Evolutionary conservation across 2,888 invertebrate species (phyloP), one percentile per base, ranked within the genome.

Genomic region (Pseudococcus viburni): DNA sequence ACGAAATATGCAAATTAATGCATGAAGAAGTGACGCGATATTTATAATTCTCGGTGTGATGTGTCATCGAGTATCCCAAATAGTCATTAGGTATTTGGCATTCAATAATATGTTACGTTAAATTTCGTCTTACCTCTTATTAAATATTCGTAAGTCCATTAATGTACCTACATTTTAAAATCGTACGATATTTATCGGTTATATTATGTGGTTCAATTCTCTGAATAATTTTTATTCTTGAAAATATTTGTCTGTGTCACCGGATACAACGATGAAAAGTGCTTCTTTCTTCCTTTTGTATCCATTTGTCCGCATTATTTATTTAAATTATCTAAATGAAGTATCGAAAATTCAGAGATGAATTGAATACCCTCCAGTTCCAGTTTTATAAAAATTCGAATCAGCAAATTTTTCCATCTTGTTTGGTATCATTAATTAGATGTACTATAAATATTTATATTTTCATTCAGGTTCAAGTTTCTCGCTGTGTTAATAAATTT

Each of bases 51-150:
- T 12, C 5, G 12, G 1, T n/a, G n/a, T 17, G 15, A 59, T 59
- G n/a, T 59, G 59, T 59, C 59, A 59, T 46, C 46, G 46, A 59
- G 15, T 59, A 59, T 59, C 59, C n/a, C 59, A 59, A n/a, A 33
- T n/a, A n/a, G 17, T 59, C 59, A 33, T 59, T n/a, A n/a, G 17
- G 17, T 59, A 11, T n/a, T 46, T 46, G 9, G 7, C 12, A 46
- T 46, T 46, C 46, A 12, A 46, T 46, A 46, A 46, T 46, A 9
- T 33, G 3, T 33, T 33, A 33, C 26, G 26, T 33, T 33, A 33
- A 33, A 33, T 33, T 33, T 33, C 26, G 26, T 33, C 26, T 33
- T 33, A 3, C 26, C 26, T 33, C 26, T 33, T 33, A 3, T 33
- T 33, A 3, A 33, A 33, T n/a, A n/a, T 33, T 33, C 26, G 26